These are phyloP conservation scores for Lamellibrachia luymesi DNA, from an alignment of 1,140 invertebrate species.

Conservation along the genomic window DNA sequence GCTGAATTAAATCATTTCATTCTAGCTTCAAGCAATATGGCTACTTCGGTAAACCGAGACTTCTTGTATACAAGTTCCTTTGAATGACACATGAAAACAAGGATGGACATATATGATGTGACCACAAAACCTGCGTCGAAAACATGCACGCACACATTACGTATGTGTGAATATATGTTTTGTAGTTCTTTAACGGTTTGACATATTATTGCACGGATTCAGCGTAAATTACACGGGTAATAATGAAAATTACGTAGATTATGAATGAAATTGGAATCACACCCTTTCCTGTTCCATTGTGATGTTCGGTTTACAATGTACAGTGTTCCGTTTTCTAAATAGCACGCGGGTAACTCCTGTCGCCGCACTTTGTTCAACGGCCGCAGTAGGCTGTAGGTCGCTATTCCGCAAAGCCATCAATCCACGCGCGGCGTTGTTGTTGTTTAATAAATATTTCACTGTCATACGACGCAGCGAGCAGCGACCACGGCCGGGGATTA, in stretches of 20 bases:
- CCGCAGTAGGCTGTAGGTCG: not conserved
- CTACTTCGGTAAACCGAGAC: not conserved
- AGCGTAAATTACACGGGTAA: too few relatives aligned
- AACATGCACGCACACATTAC: not conserved
- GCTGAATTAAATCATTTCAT: not conserved
- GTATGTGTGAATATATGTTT: not conserved
- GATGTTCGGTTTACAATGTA: too few relatives aligned
- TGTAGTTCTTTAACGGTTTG: not conserved
- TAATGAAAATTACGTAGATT: not conserved
- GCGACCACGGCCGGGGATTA: conserved; percentile 21
- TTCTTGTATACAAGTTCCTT: not conserved
- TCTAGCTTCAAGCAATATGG: not conserved
- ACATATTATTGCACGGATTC: not conserved
- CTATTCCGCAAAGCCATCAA: not conserved
- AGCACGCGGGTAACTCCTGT: not conserved
- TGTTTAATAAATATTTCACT: conserved; percentile 2
- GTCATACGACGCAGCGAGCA: not conserved
- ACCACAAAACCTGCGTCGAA: not conserved
- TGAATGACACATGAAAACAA: not conserved
- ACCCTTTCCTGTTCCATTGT: not conserved
- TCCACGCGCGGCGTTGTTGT: not conserved
- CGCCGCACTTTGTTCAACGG: not conserved
- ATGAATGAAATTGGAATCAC: not conserved
- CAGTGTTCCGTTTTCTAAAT: not conserved
- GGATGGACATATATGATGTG: not conserved